Evolutionary conservation across 2,888 invertebrate genomes (phyloP).

Genomic region (Resseliella maxima): DNA sequence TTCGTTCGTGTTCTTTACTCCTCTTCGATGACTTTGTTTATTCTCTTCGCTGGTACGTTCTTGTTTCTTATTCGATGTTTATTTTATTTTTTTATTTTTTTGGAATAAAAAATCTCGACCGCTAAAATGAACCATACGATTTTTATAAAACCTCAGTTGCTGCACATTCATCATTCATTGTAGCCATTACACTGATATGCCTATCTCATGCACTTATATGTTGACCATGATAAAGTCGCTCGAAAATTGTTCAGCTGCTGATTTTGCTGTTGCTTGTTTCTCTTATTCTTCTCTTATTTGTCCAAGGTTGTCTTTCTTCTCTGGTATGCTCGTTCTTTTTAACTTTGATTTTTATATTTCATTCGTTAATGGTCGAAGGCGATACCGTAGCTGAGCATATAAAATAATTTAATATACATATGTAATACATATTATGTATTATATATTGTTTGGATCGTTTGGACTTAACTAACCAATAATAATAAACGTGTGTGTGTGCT

Average conservation of each 20-base stretch:
- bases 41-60: too few relatives aligned
- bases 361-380: slow-evolving; percentile 31
- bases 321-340: too few relatives aligned
- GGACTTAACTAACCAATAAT: too few relatives aligned
- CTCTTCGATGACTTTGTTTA: too few relatives aligned
- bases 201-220: slow-evolving; percentile 5
- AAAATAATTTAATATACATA: slow-evolving; percentile 16
- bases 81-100: too few relatives aligned
- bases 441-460: slow-evolving; percentile 39
- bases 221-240: not conserved
- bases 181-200: slow-evolving; percentile 18
- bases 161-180: slow-evolving; percentile 18
- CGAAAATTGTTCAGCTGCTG: not conserved
- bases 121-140: too few relatives aligned
- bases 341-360: not conserved
- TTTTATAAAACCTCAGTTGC: too few relatives aligned
- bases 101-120: too few relatives aligned
- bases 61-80: too few relatives aligned
- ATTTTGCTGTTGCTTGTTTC: not conserved
- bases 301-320: too few relatives aligned
- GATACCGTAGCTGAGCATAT: not conserved
- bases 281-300: not conserved
- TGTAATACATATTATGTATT: too few relatives aligned
- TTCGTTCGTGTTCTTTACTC: too few relatives aligned
- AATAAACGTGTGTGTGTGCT: not conserved